Percentiles rank a stretch among this genome's conserved stretches.
Evolutionary conservation across 2,113 vertebrate genomes (phyloP).

Genomic region (Panthera uncia): DNA sequence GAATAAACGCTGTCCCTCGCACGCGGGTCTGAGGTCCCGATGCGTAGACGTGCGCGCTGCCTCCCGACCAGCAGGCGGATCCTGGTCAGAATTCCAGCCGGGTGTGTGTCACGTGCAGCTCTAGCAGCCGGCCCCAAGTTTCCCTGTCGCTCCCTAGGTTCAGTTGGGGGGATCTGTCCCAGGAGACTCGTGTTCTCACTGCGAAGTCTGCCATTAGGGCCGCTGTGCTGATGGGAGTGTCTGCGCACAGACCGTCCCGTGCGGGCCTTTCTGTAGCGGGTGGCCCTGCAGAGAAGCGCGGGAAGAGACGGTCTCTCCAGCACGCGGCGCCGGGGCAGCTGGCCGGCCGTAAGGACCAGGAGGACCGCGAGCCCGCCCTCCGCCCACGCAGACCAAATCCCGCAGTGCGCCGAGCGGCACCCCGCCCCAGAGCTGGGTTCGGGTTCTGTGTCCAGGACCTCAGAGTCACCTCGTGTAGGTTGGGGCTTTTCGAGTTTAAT

Average conservation of each 20-base stretch:
- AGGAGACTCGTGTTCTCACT: rapidly evolving
- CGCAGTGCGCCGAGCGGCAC: neutral
- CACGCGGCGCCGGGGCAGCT: neutral
- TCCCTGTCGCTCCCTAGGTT: neutral
- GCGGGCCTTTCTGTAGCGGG: too few relatives aligned
- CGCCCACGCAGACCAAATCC: rapidly evolving
- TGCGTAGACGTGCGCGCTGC: rapidly evolving
- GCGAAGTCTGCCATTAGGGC: neutral
- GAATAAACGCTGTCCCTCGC: rapidly evolving
- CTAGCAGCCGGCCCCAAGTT: too few relatives aligned
- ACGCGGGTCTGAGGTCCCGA: rapidly evolving
- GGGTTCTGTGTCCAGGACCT: neutral
- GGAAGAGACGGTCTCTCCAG: rapidly evolving
- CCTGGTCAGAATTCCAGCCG: too few relatives aligned
- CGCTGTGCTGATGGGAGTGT: too few relatives aligned
- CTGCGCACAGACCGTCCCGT: neutral
- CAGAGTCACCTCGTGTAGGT: neutral
- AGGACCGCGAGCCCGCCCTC: rapidly evolving
- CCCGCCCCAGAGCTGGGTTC: too few relatives aligned
- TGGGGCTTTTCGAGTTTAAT: neutral
- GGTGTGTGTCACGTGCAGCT: rapidly evolving
- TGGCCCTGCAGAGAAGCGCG: neutral
- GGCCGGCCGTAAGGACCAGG: rapidly evolving
- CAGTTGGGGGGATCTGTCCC: neutral
- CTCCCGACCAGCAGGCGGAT: too few relatives aligned